phyloP scores from a whole-genome alignment of 2,797 vertebrate genomes.

The Anableps anableps region DNA sequence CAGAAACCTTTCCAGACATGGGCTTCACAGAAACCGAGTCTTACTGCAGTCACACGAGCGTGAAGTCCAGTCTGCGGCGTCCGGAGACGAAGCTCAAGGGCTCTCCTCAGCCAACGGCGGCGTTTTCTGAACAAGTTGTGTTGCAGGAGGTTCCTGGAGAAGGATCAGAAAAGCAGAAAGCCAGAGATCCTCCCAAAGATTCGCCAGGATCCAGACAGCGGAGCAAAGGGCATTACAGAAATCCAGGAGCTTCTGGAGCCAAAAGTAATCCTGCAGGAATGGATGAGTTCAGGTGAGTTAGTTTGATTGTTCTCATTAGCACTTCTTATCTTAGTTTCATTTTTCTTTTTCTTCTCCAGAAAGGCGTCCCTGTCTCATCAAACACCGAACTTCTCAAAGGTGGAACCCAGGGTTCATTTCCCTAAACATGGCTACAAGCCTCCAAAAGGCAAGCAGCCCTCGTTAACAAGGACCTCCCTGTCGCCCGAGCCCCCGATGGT shows the following conservation, averaged over 20 bases:
- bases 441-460: conserved; percentile 80
- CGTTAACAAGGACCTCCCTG: conserved; percentile 21
- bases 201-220: conserved; percentile 24
- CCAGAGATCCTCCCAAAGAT: conserved; percentile 11
- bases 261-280: conserved; percentile 28
- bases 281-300: conserved; percentile 60
- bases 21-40: conserved; percentile 61
- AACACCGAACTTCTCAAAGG: conserved; percentile 91
- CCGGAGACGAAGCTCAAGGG: conserved; percentile 4
- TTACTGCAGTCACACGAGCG: conserved; percentile 30
- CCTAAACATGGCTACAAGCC: conserved; percentile 86
- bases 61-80: conserved; percentile 21
- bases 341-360: conserved; percentile 53
- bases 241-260: conserved; percentile 11
- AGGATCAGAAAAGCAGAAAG: conserved; percentile 1
- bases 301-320: neutral
- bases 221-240: conserved; percentile 5
- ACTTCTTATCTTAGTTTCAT: neutral
- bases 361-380: conserved; percentile 81
- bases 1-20: conserved; percentile 67
- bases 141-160: conserved; percentile 1
- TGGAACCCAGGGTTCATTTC: conserved; percentile 86
- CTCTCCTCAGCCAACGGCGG: conserved; percentile 15
- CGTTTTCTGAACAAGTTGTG: conserved; percentile 2
- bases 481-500: conserved; percentile 59